Conservation (phyloP, 2,113 vertebrate species). For the Sporophila hypoxantha region DNA sequence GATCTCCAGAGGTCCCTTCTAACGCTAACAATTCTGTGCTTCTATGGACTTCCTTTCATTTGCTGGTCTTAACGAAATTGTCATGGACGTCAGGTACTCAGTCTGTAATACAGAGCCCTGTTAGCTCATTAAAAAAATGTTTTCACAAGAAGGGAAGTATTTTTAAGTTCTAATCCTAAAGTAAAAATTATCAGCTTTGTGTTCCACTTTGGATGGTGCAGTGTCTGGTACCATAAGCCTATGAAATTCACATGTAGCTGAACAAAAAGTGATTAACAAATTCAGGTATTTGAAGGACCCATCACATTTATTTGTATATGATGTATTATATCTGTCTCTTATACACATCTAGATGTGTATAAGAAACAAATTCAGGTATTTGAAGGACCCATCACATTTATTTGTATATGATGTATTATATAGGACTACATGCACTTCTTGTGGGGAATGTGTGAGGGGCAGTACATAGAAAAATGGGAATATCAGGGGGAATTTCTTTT, state of each 20-base stretch:
- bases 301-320: background rate
- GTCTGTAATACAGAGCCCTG: background rate
- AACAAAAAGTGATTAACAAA: background rate
- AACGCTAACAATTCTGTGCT: background rate
- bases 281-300: background rate
- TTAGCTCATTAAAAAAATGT: background rate
- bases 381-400: background rate
- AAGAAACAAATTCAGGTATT: background rate
- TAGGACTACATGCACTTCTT: background rate
- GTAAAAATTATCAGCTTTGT: background rate
- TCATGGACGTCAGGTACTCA: background rate
- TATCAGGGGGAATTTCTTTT: background rate
- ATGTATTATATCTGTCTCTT: background rate
- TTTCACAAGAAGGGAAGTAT: background rate
- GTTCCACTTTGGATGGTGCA: background rate
- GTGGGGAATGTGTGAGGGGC: too few species aligned
- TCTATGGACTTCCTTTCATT: background rate
- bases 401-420: background rate
- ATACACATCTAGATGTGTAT: too few species aligned
- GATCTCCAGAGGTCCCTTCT: background rate
- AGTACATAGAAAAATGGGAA: background rate
- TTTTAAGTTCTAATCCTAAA: background rate
- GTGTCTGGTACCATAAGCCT: background rate
- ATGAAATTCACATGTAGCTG: background rate
- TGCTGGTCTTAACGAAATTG: background rate